Evolutionary conservation across 2,113 vertebrate species (phyloP).

Genomic region (Peromyscus leucopus): DNA sequence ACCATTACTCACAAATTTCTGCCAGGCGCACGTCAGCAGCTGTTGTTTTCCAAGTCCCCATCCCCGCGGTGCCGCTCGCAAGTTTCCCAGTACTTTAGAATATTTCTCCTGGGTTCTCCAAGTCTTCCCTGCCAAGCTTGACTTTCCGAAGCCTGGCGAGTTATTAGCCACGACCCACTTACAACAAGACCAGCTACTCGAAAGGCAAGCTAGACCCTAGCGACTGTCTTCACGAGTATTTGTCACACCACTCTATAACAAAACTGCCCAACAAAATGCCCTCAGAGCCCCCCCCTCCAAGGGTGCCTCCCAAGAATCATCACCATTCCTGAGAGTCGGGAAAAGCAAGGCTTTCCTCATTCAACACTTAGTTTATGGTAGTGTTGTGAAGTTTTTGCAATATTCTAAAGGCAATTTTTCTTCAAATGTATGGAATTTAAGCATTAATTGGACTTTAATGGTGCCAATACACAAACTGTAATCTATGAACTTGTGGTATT

Average conservation of each 20-base stretch:
- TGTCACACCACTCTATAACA: neutral
- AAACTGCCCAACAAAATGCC: constrained; percentile 43
- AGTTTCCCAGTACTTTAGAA: constrained; percentile 47
- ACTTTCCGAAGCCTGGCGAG: constrained; percentile 4
- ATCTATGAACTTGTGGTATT: neutral
- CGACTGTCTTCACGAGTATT: neutral
- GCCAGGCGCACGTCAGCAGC: constrained; percentile 65
- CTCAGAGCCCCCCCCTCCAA: neutral
- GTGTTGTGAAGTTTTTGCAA: neutral
- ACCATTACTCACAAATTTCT: constrained; percentile 72
- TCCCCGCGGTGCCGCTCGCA: constrained; percentile 35
- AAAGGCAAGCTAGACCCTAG: neutral
- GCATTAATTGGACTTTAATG: constrained; percentile 12
- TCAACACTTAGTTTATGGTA: neutral
- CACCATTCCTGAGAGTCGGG: neutral
- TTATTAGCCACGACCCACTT: neutral
- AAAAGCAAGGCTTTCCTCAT: neutral
- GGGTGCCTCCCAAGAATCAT: neutral
- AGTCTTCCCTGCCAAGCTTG: constrained; percentile 8
- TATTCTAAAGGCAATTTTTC: constrained; percentile 32
- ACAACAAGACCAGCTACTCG: neutral
- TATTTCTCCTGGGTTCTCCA: neutral
- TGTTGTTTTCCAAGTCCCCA: constrained; percentile 77
- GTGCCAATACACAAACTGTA: neutral
- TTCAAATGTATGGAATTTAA: constrained; percentile 41